These are phyloP conservation scores for Gryon sp. DNA, from an alignment of 1,140 invertebrate genomes.

Conservation along the genomic window DNA sequence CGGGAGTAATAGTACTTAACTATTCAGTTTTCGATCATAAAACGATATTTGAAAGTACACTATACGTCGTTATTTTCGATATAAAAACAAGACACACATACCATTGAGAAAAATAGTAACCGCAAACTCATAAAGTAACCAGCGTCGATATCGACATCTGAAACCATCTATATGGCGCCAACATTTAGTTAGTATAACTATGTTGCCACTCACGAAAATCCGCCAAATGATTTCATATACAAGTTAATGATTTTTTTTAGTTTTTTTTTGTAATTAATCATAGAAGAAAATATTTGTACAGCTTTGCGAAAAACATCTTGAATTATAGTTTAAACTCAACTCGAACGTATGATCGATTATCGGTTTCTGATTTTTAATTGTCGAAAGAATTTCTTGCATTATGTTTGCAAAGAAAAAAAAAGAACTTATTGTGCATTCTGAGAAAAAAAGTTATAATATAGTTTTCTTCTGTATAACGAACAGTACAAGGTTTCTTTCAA, in stretches of 20 bases:
- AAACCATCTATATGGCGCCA: constrained; percentile 33
- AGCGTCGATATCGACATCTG: constrained; percentile 37
- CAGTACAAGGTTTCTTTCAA: constrained; percentile 22
- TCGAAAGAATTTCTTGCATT: constrained; percentile 5
- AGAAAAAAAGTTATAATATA: constrained; percentile 31
- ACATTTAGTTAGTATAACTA: constrained; percentile 13
- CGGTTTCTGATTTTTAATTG: constrained; percentile 5
- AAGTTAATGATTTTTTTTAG: not conserved
- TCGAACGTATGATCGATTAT: constrained; percentile 4
- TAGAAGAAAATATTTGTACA: too few relatives aligned
- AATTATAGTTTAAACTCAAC: too few relatives aligned
- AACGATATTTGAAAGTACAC: constrained; percentile 21
- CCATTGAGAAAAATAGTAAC: constrained; percentile 27
- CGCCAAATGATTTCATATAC: not conserved
- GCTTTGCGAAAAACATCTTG: too few relatives aligned
- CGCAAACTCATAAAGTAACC: constrained; percentile 36
- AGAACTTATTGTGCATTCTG: constrained; percentile 17
- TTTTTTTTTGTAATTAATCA: not conserved
- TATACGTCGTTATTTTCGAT: constrained; percentile 19
- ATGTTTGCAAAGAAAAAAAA: not conserved
- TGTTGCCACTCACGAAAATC: constrained; percentile 18
- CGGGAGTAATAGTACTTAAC: constrained; percentile 4
- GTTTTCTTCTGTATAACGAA: constrained; percentile 15
- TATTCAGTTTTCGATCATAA: constrained; percentile 36
- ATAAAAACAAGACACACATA: constrained; percentile 28